phyloP scores from a whole-genome alignment of 92 coral and sea anemone genomes.

The Porites rus region DNA sequence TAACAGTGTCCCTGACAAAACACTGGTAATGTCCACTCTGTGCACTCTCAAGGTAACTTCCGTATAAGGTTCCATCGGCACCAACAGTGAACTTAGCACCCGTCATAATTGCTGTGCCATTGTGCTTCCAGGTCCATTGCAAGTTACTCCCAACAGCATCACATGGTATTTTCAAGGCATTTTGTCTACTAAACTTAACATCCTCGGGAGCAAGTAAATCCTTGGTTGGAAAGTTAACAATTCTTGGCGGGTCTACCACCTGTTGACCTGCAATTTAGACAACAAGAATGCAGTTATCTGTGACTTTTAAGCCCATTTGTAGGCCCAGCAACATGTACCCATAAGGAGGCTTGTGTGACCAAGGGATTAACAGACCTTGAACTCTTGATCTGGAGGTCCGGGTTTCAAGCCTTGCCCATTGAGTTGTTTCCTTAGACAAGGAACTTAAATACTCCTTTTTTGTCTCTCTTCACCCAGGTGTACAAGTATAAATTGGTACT shows the following conservation, averaged over 20 bases:
- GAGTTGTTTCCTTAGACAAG: no score
- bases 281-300: no score
- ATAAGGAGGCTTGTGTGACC: no score
- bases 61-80: constrained; percentile 29
- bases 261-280: no score
- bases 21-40: constrained; percentile 58
- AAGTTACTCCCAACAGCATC: constrained; percentile 52
- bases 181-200: neutral
- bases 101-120: constrained; percentile 17
- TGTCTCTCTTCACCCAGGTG: no score
- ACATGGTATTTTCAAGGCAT: constrained; percentile 5
- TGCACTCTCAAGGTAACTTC: neutral
- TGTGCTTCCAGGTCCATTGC: constrained; percentile 49
- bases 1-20: constrained; percentile 26
- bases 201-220: constrained; percentile 36
- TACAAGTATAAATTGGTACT: no score
- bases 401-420: no score
- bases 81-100: neutral
- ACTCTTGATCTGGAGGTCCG: no score
- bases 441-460: no score
- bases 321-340: no score
- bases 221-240: constrained; percentile 6
- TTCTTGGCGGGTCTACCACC: constrained; percentile 4
- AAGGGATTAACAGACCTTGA: no score
- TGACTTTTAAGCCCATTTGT: no score